Evolutionary conservation across 2,113 vertebrate genomes (phyloP), one percentile per base, ranked within the genome.

Genomic region (Pelvicachromis taeniatus): DNA sequence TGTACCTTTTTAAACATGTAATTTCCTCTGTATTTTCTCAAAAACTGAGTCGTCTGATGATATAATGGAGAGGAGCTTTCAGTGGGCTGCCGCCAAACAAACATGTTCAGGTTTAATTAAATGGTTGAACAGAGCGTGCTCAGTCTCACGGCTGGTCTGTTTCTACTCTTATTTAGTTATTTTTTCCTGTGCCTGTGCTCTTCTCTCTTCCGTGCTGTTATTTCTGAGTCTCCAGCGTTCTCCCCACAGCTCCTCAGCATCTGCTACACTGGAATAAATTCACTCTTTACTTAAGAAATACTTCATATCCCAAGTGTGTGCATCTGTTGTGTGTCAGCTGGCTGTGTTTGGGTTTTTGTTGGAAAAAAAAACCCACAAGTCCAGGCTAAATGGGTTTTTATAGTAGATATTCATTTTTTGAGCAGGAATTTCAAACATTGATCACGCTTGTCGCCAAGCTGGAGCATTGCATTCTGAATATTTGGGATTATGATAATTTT

Each of bases 381-480:
- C 19, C 21, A 4, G 4, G 29, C 9, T n/a, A 26, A 45, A 31
- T 31, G 23, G 78, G 10, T n/a, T 65, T 23, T 29, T 42, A n/a
- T 19, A 45, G 17, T 11, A 56, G 4, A 55, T 2, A 75, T 75
- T 26, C 4, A n/a, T 50, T 4, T 40, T 55, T 26, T 78, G 5
- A 55, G n/a, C 52, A 78, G 14, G 40, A 26, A 40, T 40, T 2
- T 38, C 21, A 73, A 48, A 73, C 23, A 73, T 31, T 31, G 4
- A 17, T 78, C n/a, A 26, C 21, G 21, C n/a, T 40, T 78, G 52
- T 26, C 8, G 40, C 50, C 1, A 38, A 2, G 14, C 52, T 78
- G 13, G 13, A 40, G 77, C 5, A 0, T 40, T 23, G 17, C 31
- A 55, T 40, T 55, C 0, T 0, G n/a, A 78, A 55, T 78, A 26